phyloP scores from a whole-genome alignment of 2,113 vertebrate species.

The Daphoenositta chrysoptera region DNA sequence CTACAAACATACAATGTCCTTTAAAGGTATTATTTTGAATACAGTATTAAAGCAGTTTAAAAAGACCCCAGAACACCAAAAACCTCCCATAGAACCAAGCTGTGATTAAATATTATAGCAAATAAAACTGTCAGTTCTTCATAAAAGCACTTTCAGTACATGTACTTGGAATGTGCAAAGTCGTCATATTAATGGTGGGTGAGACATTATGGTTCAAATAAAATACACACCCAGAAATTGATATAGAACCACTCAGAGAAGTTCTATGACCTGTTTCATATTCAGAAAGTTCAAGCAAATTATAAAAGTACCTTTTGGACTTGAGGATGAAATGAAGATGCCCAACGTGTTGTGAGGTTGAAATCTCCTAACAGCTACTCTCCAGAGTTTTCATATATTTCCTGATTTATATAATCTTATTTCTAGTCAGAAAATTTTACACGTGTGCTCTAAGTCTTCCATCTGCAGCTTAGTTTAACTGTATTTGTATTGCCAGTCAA shows the following conservation, averaged over 20 bases:
- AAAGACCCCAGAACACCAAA: accelerated
- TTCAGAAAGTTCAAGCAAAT: background rate
- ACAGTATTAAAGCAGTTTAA: background rate
- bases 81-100: background rate
- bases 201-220: background rate
- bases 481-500: background rate
- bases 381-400: background rate
- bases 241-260: background rate
- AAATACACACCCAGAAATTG: background rate
- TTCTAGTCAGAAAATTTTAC: background rate
- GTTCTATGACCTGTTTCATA: background rate
- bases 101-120: background rate
- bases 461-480: background rate
- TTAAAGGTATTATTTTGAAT: background rate
- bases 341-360: background rate
- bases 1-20: background rate
- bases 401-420: background rate
- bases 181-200: background rate
- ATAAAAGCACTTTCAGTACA: background rate
- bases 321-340: background rate
- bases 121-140: background rate
- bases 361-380: background rate
- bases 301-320: background rate
- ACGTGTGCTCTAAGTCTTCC: background rate
- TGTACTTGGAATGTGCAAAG: background rate